Base-by-base conservation (phyloP, 2,888 invertebrate genomes). In the Machimus rusticus region DNA sequence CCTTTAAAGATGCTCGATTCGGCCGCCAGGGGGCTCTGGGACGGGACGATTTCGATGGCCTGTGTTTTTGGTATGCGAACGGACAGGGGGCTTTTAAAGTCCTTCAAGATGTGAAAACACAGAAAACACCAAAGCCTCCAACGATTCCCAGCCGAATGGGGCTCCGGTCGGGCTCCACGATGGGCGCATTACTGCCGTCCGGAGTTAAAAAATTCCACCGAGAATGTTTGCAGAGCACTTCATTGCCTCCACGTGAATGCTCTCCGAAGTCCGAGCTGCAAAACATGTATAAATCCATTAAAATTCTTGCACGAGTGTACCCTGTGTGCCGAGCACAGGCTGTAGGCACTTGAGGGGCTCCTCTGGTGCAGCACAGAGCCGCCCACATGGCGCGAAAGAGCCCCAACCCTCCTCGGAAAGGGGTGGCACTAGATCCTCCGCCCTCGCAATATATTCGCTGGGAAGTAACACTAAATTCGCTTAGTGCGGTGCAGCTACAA, bases 241-340 rank as follows among this genome's bases (percentile, higher is more conserved):
- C 76, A 76, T 76, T 76, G 76, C 76, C 34, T 76, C 76, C 37
- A 76, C 76, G 76, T 76, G 76, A 76, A 76, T 76, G 76, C 76
- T 76, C 76, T 76, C 76, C 76, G 39, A 76, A 16, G 76, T 76
- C 76, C 76, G 76, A 76, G 37, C 37, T 39, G 34, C 37, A 66
- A 66, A 66, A 66, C 76, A 39, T 76, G 39, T 76, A 37, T 76
- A 76, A 76, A 76, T 76, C 76, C 76, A 76, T 76, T 76, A 76
- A 76, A 76, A 76, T 37, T 66, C 37, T 76, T 76, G 37, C 34
- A 76, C 76, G 39, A 37, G 19, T 55, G 19, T 66, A 34, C 76
- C 34, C 76, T n/a, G 76, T 34, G 76, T 76, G 76, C 39, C 37
- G 34, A 37, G 76, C 76, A 8, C 28, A n/a, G 76, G n/a, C 76